phyloP scores from a whole-genome alignment of 2,888 invertebrate genomes.

The Tenthredo scrophulariae region DNA sequence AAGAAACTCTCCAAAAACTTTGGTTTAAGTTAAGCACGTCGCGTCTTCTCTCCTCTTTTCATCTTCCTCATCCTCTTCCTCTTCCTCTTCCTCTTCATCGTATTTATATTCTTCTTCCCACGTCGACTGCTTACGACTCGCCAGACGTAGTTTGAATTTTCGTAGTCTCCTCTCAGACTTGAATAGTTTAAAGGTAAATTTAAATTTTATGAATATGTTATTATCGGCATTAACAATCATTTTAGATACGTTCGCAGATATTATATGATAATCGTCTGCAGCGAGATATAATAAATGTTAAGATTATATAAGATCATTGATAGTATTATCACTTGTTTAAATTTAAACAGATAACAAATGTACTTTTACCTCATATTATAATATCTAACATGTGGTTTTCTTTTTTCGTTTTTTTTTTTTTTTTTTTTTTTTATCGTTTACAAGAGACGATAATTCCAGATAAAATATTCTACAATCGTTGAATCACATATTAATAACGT shows the following conservation, averaged over 20 bases:
- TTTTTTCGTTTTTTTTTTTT: no score
- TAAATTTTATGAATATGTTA: not conserved
- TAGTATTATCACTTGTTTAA: not conserved
- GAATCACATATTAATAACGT: not conserved
- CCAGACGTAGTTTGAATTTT: not conserved
- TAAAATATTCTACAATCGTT: not conserved
- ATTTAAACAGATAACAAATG: not conserved
- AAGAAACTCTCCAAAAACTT: not conserved
- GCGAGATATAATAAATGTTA: not conserved
- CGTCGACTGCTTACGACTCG: not conserved
- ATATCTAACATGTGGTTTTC: not conserved
- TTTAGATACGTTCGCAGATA: not conserved
- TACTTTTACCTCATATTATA: not conserved
- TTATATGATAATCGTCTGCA: not conserved
- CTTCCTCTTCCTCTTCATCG: not conserved
- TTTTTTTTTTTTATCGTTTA: not conserved
- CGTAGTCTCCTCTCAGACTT: not conserved
- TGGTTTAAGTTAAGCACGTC: not conserved
- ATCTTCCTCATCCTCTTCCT: not conserved
- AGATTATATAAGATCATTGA: not conserved
- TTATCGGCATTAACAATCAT: not conserved
- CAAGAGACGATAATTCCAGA: not conserved
- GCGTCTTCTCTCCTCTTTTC: not conserved
- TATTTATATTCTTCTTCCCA: not conserved
- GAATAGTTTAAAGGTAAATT: not conserved